Base-by-base conservation (phyloP, 2,797 vertebrate genomes). In the Syngnathus acus region DNA sequence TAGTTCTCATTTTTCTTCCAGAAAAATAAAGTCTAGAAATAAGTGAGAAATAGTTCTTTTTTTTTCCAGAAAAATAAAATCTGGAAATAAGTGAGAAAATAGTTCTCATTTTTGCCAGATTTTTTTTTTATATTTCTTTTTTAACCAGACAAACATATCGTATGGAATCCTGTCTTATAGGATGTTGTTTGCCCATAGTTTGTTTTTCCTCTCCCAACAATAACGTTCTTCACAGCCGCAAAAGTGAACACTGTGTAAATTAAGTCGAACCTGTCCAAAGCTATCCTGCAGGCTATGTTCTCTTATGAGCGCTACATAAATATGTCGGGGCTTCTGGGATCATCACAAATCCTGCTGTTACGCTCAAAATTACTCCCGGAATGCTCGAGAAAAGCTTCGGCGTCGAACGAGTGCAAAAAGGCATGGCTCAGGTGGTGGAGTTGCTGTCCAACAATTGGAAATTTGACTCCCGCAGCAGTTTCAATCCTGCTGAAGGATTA, bases 311-410 rank as follows among this genome's bases (percentile, higher is more conserved):
- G 26, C 14, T 37, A n/a, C 37, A 59, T 38, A 19, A 59, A 38
- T 59, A 59, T 9, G 17, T 8, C 26, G 10, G 17, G 5, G 17
- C 37, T 59, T n/a, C 17, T 19, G 32, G 37, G 57, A 39, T 39
- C 37, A 39, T 19, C 57, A n/a, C 57, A 59, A 59, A 59, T 59
- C 57, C 37, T 59, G 57, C 57, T 59, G 17, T 16, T 39, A 39
- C 37, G 16, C 9, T 59, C 37, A 39, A 10, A 59, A 39, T 16
- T 5, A 39, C 32, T 38, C 57, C 17, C 16, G 8, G 57, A 39
- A 38, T 39, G 37, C 57, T 10, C n/a, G 16, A 9, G 26, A 57
- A 57, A 16, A 3, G 26, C 55, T 38, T 11, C 21, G 26, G 23
- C 23, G 55, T 48, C 47, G 14, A 17, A 13, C 13, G 13, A 14